Evolutionary conservation across 2,797 vertebrate genomes (phyloP).

Genomic region (Chanos chanos): DNA sequence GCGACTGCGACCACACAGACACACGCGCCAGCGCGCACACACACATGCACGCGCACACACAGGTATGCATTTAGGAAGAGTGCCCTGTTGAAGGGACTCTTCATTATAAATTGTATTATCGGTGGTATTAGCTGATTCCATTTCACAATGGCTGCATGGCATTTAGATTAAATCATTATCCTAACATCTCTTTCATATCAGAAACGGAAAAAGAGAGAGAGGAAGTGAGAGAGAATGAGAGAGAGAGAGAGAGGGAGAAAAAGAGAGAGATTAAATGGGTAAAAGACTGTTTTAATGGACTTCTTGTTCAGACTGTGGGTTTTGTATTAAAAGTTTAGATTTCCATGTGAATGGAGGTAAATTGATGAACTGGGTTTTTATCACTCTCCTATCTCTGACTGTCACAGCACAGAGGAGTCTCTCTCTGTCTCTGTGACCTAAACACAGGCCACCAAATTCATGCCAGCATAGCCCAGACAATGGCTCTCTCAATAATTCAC

Average conservation of each 20-base stretch:
- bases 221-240: background rate
- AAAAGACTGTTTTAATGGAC: constrained; percentile 4
- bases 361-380: background rate
- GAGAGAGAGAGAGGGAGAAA: background rate
- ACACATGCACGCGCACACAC: background rate
- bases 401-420: background rate
- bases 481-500: no score
- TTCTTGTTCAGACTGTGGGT: background rate
- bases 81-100: constrained; percentile 12
- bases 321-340: background rate
- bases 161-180: constrained; percentile 39
- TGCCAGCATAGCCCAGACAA: no score
- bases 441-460: no score
- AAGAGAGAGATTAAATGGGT: background rate
- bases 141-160: constrained; percentile 27
- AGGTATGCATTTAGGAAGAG: no score
- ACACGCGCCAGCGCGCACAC: background rate
- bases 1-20: constrained; percentile 3
- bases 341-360: constrained; percentile 7
- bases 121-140: constrained; percentile 25
- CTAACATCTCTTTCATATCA: constrained; percentile 4
- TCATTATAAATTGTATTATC: constrained; percentile 27
- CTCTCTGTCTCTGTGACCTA: no score
- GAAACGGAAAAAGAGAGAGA: background rate
- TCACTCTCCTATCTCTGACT: constrained; percentile 11